Evolutionary conservation across 1,140 invertebrate genomes (phyloP).

Genomic region (Drosophila burlai): DNA sequence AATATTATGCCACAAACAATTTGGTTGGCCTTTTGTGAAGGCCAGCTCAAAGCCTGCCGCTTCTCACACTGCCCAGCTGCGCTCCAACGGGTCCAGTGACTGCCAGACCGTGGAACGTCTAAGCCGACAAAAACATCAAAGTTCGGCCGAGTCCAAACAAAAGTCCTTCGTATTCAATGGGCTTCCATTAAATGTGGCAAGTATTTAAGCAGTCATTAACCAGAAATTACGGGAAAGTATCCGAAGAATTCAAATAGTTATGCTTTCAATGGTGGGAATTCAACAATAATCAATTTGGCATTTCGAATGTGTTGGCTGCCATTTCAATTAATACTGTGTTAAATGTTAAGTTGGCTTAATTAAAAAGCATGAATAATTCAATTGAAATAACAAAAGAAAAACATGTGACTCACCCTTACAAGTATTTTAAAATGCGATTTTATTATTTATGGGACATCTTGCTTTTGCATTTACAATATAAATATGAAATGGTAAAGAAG

Average conservation of each 20-base stretch:
- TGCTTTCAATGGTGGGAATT: neutral
- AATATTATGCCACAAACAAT: conserved; percentile 15
- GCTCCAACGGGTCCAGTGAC: conserved; percentile 30
- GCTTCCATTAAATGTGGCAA: conserved; percentile 1
- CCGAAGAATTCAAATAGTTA: neutral
- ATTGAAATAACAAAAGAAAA: neutral
- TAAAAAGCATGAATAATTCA: neutral
- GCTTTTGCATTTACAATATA: neutral
- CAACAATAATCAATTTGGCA: neutral
- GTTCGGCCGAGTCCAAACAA: conserved; percentile 1
- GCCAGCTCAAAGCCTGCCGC: conserved; percentile 28
- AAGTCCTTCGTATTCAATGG: conserved; percentile 9
- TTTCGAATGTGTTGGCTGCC: neutral
- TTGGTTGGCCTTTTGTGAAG: conserved; percentile 26
- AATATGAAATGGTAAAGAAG: neutral
- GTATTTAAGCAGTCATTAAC: conserved; percentile 3
- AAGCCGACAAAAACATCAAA: conserved; percentile 58
- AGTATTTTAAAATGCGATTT: neutral
- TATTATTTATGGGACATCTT: neutral
- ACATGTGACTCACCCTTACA: too few relatives aligned
- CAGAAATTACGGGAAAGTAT: neutral
- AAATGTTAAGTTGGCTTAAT: neutral
- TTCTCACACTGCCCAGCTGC: conserved; percentile 1
- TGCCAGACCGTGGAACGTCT: conserved; percentile 48
- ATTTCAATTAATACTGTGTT: conserved; percentile 15